A percentile compares a stretch with the other conserved stretches of the same genome.
Conservation (phyloP, 1,140 invertebrate species). For the Schmidtea mediterranea region DNA sequence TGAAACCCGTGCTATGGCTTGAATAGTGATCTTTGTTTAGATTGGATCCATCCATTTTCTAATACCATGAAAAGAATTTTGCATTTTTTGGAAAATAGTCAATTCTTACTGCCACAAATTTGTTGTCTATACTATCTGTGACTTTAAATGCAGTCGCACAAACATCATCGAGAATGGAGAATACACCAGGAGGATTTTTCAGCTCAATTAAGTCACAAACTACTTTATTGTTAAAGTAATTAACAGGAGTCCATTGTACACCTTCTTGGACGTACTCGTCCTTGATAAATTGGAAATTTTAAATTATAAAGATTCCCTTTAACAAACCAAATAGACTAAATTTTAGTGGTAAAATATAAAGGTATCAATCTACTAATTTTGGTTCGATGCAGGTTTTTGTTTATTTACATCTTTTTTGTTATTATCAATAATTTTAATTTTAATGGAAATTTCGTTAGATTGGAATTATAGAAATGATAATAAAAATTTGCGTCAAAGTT, state of each 20-base stretch:
- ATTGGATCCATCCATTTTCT: neutral
- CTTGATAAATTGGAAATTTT: slow-evolving; percentile 16
- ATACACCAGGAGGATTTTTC: slow-evolving; percentile 23
- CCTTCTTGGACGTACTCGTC: slow-evolving; percentile 45
- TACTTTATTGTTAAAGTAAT: slow-evolving; percentile 47
- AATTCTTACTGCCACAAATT: slow-evolving; percentile 15
- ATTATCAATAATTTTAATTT: too few species aligned
- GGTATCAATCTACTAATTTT: too few species aligned
- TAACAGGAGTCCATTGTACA: slow-evolving; percentile 44
- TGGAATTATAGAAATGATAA: too few species aligned
- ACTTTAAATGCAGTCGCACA: slow-evolving; percentile 46
- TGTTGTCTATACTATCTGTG: slow-evolving; percentile 36
- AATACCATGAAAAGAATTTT: slow-evolving; percentile 18
- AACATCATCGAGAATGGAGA: slow-evolving; percentile 42
- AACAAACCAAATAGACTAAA: neutral
- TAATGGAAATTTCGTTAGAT: too few species aligned
- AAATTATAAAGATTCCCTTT: neutral
- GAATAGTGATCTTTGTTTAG: neutral
- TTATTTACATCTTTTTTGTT: too few species aligned
- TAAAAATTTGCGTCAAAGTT: too few species aligned
- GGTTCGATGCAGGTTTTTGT: too few species aligned
- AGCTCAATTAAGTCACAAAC: slow-evolving; percentile 41
- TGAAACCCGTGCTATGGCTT: slow-evolving; percentile 29
- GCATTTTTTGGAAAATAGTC: slow-evolving; percentile 14
- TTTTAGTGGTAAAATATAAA: too few species aligned